Conservation (phyloP, 2,888 invertebrate species). For the Syrista parreyssii region DNA sequence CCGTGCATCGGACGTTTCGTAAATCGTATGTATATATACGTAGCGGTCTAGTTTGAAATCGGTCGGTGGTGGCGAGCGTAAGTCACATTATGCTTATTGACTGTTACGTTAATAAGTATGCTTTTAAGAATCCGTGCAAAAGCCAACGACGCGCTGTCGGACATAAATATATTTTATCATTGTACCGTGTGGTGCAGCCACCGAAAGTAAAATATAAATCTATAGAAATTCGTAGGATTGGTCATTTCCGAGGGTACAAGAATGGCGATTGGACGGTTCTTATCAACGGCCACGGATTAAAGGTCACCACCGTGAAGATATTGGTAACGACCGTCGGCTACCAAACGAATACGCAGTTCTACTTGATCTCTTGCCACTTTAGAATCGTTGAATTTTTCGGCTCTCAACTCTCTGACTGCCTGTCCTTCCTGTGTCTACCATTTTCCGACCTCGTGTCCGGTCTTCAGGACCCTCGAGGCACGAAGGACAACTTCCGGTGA, state of each 20-base stretch:
- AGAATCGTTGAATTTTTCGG: not conserved
- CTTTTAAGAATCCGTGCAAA: not conserved
- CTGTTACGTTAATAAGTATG: not conserved
- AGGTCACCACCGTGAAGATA: constrained; percentile 57
- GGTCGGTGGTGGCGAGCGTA: not conserved
- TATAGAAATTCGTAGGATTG: not conserved
- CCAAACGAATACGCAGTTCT: constrained; percentile 30
- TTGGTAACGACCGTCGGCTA: constrained; percentile 40
- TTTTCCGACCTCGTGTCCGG: not conserved
- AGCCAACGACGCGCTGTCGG: not conserved
- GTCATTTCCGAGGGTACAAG: not conserved
- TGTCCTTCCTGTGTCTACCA: not conserved
- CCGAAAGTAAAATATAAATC: not conserved
- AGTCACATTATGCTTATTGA: not conserved
- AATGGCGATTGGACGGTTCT: constrained; percentile 35
- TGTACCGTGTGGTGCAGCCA: not conserved
- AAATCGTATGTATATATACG: not conserved
- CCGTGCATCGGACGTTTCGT: not conserved
- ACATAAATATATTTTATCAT: not conserved
- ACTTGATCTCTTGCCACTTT: constrained; percentile 14
- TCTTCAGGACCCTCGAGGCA: not conserved
- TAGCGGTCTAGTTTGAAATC: not conserved
- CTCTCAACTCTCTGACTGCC: not conserved
- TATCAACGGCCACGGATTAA: constrained; percentile 54
- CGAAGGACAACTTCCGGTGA: constrained; percentile 6